These are phyloP conservation scores for Spea bombifrons DNA, from an alignment of 2,113 vertebrate species.

Conservation along the genomic window DNA sequence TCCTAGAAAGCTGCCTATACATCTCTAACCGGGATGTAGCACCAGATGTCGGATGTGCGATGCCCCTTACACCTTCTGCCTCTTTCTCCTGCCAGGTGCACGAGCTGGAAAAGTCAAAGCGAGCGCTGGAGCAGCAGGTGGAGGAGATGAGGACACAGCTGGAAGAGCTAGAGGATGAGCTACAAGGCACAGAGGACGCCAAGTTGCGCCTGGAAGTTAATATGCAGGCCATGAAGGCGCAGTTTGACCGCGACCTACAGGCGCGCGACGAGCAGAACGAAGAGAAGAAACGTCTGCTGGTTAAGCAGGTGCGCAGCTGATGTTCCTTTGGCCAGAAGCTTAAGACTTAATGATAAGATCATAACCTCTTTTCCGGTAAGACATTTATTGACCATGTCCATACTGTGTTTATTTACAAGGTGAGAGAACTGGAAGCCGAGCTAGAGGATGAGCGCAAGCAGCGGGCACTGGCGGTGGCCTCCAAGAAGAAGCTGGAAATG, in stretches of 20 bases:
- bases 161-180: slow-evolving; percentile 94
- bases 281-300: slow-evolving; percentile 89
- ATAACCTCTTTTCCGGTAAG: too few relatives aligned
- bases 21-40: too few relatives aligned
- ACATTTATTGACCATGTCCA: too few relatives aligned
- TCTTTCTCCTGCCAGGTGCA: slow-evolving; percentile 70
- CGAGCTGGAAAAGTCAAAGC: slow-evolving; percentile 95
- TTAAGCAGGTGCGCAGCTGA: slow-evolving; percentile 79
- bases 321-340: too few relatives aligned
- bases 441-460: slow-evolving; percentile 96
- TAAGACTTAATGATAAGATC: too few relatives aligned
- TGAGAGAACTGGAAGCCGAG: slow-evolving; percentile 92
- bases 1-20: too few relatives aligned
- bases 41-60: not conserved
- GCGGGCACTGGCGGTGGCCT: slow-evolving; percentile 82
- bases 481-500: slow-evolving; percentile 97
- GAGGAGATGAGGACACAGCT: slow-evolving; percentile 96
- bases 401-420: slow-evolving; percentile 60
- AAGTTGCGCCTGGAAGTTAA: slow-evolving; percentile 96
- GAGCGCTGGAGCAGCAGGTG: slow-evolving; percentile 91
- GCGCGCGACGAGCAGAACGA: slow-evolving; percentile 90
- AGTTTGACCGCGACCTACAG: slow-evolving; percentile 91
- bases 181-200: slow-evolving; percentile 94
- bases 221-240: slow-evolving; percentile 98
- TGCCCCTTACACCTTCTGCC: not conserved